A percentile compares a stretch with the other conserved stretches of the same genome.
phyloP scores from a whole-genome alignment of 2,888 invertebrate species.

The Xestia ashworthii region DNA sequence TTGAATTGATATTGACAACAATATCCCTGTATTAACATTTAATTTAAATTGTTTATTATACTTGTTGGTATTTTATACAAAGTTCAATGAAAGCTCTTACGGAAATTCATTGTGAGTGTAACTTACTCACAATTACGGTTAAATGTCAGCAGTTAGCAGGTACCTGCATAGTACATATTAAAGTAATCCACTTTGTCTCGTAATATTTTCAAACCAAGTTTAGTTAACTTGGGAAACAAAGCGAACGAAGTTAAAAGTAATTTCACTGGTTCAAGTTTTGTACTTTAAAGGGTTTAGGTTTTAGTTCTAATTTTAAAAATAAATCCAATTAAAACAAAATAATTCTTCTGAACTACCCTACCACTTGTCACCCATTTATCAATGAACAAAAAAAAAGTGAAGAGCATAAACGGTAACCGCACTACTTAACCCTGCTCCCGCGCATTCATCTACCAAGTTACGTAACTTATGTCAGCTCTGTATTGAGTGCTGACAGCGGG shows the following conservation, averaged over 20 bases:
- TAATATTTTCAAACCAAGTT: neutral
- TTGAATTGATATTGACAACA: constrained; percentile 16
- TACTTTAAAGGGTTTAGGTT: neutral
- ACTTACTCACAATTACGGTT: constrained; percentile 17
- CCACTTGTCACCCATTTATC: neutral
- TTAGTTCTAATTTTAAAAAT: neutral
- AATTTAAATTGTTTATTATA: constrained; percentile 48
- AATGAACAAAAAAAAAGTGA: neutral
- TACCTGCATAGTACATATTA: neutral
- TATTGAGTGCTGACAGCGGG: constrained; percentile 61
- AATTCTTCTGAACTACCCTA: neutral
- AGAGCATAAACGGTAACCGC: neutral
- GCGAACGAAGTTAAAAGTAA: neutral
- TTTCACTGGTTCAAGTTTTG: neutral
- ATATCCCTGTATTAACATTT: constrained; percentile 50
- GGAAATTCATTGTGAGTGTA: constrained; percentile 31
- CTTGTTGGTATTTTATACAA: constrained; percentile 59
- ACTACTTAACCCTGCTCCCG: constrained; percentile 25
- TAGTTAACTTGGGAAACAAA: neutral
- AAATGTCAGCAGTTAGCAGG: constrained; percentile 44
- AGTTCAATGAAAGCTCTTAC: constrained; percentile 57
- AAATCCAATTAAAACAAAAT: neutral
- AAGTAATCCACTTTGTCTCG: neutral
- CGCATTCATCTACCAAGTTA: constrained; percentile 44
- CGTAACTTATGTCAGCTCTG: constrained; percentile 43